These are phyloP conservation scores for Embidobia sp. DNA, from an alignment of 2,888 invertebrate genomes.

Conservation along the genomic window DNA sequence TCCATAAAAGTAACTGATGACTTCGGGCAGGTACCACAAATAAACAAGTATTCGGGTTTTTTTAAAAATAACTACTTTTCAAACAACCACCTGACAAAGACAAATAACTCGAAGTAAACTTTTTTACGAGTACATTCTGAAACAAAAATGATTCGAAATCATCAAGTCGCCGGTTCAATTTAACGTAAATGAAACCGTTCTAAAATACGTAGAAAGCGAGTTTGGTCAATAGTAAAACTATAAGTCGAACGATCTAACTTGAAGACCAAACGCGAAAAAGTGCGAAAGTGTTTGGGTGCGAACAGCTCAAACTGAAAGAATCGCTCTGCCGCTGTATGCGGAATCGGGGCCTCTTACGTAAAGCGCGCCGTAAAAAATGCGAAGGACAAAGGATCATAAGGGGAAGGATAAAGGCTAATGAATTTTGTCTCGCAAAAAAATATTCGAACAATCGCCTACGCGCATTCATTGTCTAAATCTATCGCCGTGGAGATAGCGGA, in stretches of 20 bases:
- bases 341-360: constrained; percentile 36
- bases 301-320: constrained; percentile 1
- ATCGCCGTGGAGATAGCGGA: neutral
- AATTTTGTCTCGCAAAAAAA: constrained; percentile 39
- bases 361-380: constrained; percentile 27
- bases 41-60: too few species aligned
- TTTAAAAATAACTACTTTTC: too few species aligned
- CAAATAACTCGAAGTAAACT: too few species aligned
- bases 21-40: neutral
- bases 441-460: constrained; percentile 19
- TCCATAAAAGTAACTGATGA: constrained; percentile 4
- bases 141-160: neutral
- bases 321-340: constrained; percentile 10
- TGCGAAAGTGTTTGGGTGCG: constrained; percentile 8
- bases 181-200: too few species aligned
- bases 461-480: constrained; percentile 22
- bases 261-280: constrained; percentile 7
- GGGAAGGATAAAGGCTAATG: constrained; percentile 39
- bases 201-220: too few species aligned
- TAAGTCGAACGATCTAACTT: neutral
- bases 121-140: too few species aligned
- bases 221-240: too few species aligned
- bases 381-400: constrained; percentile 51
- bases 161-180: too few species aligned
- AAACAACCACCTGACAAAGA: too few species aligned